Base-by-base conservation (phyloP, 2,113 vertebrate genomes). In the Synchiropus splendidus region DNA sequence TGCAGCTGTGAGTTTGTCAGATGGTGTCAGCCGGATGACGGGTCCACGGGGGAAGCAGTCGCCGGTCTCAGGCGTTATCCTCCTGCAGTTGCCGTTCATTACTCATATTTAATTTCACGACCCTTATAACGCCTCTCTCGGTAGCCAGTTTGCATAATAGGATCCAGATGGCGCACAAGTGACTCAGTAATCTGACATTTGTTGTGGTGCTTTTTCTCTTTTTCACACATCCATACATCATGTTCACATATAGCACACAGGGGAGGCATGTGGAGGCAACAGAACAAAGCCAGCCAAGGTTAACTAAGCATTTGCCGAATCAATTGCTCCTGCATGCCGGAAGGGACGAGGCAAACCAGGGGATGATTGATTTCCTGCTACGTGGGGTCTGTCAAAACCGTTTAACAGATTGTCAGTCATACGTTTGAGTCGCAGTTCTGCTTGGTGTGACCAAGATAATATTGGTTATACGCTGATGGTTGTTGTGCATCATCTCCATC, bases 131-230 rank as follows among this genome's bases (percentile, higher is more conserved):
- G 50, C 18, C 11, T 46, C 61, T 57, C 66, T 64, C 64, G 60
- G 59, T 46, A 65, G 48, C 31, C 48, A 64, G 61, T 73, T 59
- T 70, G 67, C 65, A 76, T 83, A 78, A 80, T 72, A 67, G 71
- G 67, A 72, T 76, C 76, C 83, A 83, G 82, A 86, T 84, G 83
- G 81, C 58, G 31, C 32, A 37, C 51, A 46, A 70, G 66, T 85
- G 83, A 87, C 64, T 86, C 81, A 83, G 63, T 67, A 18, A 48
- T 67, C 43, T 85, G 85, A 83, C 81, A 85, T 85, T 85, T 84
- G 67, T 53, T 51, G 46, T 68, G 73, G 67, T 72, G 69, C 80
- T 78, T 83, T 81, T 54, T 69, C 61, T 63, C 72, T 27, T 55
- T 50, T 51, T 61, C 59, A 48, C 59, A 64, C 56, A 39, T 64